Base-by-base conservation (phyloP, 1,140 invertebrate genomes). In the Caenorhabditis elegans region DNA sequence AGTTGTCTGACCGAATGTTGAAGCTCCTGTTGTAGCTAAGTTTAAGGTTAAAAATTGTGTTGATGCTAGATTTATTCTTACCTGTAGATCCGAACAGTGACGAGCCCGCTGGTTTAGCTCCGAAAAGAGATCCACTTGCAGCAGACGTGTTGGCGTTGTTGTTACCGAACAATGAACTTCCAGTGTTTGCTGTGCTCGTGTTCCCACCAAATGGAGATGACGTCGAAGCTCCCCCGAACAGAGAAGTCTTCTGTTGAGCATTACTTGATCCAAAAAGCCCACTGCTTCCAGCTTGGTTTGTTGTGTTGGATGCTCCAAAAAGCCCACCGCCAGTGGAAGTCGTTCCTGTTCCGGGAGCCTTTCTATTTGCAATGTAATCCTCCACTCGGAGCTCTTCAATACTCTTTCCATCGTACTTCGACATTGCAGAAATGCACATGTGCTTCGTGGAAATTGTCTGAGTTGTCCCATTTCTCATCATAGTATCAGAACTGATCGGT, bases 331-430 rank as follows among this genome's bases (percentile, higher is more conserved):
- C 84, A 13, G 84, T 75, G 17, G 83, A 78, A 6, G 84, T 80
- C 4, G 85, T 85, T 24, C 79, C 78, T 5, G 83, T 46, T 48
- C 10, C 70, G 6, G 87, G 86, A 43, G 95, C 95, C 92, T 97
- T 98, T 13, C 96, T 91, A 78, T 95, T 95, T 13, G 94, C 94
- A 43, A 92, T 90, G 91, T 98, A 98, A 91, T 99, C 97, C 90
- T 98, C 96, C 28, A 95, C 90, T 60, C 96, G 92, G 1, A 99
- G 90, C 90, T 98, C 96, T 90, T 84, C 83, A 17, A 84, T 36
- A 49, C 79, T 60, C 46, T 84, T 84, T 2, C 36, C 51, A 6
- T 65, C 46, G 43, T 84, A 84, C 80, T 81, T 51, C 19, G 65
- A 70, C 83, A 84, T 84, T 3, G 83, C 83, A 1, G 80, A 80